Evolutionary conservation across 2,888 invertebrate species (phyloP), one percentile per base, ranked within the genome.

Genomic region (Hesperia comma): DNA sequence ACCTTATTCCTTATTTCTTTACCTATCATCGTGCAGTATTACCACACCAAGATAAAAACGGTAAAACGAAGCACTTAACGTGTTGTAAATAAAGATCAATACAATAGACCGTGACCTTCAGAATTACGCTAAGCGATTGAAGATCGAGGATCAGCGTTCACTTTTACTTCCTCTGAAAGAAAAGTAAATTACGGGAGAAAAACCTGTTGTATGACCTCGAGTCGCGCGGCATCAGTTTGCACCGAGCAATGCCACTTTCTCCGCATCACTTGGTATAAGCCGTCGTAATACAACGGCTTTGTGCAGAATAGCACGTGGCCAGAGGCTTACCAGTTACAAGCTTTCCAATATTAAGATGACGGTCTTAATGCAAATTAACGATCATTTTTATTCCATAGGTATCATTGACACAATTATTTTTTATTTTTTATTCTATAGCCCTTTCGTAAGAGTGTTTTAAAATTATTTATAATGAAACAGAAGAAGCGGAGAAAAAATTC

Each of bases 201-300:
- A 83, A 88, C 91, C 82, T 82, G 89, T 84, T 88, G 68, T 79
- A 77, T 88, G 87, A 88, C 88, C 89, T 82, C 87, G 71, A 79
- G 82, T 75, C 74, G 75, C 74, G 72, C 78, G 75, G 75, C 81
- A 78, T 80, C 76, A 77, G 80, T 79, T 79, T 80, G 80, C 79
- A 79, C 77, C 76, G 79, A 77, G 82, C 78, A 71, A 73, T 75
- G 77, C 73, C 79, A 90, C 90, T 90, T 90, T 90, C 90, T 78
- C 90, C 84, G 71, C 73, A 71, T 69, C 69, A 75, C 69, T 69
- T 70, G 67, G 69, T 75, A 69, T 63, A 66, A 55, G 67, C 69
- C 12, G 46, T n/a, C 21, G 57, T 57, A 57, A 57, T 57, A 57
- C 17, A 43, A 33, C 53, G 41, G 41, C 17, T 57, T 57, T 51